Base-by-base conservation (phyloP, 2,888 invertebrate species). In the Scaptomyza polygonia region DNA sequence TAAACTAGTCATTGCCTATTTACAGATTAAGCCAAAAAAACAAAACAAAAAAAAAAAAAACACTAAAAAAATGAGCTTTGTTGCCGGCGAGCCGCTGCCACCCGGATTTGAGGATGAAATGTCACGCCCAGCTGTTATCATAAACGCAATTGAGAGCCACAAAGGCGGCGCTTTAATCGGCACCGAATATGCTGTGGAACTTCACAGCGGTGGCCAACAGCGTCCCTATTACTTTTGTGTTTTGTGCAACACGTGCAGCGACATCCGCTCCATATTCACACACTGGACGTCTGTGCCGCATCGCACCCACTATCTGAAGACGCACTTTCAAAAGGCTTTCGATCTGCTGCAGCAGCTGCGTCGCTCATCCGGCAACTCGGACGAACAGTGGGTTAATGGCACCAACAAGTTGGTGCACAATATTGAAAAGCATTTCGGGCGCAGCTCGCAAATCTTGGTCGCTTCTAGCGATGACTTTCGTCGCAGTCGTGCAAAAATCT, bases 261-360 rank as follows among this genome's bases (percentile, higher is more conserved):
- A 96, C 89, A 95, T 95, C 27, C 93, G 95, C 45, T 96, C 96
- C 52, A 96, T 96, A 75, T 93, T 96, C 90, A 94, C 95, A 72
- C 97, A 97, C 90, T 93, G 96, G 88, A 94, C 95, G 18, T 96
- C 96, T 89, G 95, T 94, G 90, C 95, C 95, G 91, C 97, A 97
- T 89, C 93, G 95, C 12, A 92, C 93, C 84, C 94, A 95, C 88
- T 97, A 95, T 90, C 91, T 97, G 71, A 90, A 91, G 51, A 91
- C 91, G 25, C 92, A 92, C 77, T 93, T 90, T 72, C 91, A 94
- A 8, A 93, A 93, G 18, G 95, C 94, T 21, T 93, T 93, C 78
- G 92, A 93, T 1, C 92, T 94, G 53, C 92, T 86, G 0, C 62
- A 74, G 12, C 64, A 70, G 21, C 11, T 80, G 14, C 78, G 65